phyloP scores from a whole-genome alignment of 2,797 vertebrate genomes.

The Syncerus caffer region DNA sequence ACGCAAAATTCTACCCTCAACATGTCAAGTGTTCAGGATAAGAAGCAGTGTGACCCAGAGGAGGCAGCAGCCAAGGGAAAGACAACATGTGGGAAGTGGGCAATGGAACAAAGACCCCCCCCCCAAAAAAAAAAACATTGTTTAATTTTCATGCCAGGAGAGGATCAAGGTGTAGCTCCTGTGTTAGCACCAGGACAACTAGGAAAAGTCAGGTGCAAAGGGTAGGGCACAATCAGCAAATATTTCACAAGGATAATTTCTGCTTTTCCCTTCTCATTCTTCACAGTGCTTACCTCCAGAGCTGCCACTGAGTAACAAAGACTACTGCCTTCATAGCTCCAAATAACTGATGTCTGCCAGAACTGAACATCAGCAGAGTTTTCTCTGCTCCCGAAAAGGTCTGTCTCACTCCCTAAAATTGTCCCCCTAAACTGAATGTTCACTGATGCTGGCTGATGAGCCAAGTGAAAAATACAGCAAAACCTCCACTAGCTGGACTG shows the following conservation, averaged over 20 bases:
- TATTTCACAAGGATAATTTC: constrained; percentile 66
- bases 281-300: constrained; percentile 66
- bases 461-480: constrained; percentile 66
- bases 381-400: constrained; percentile 51
- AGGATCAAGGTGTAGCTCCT: constrained; percentile 79
- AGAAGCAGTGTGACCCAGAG: constrained; percentile 83
- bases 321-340: constrained; percentile 67
- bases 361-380: constrained; percentile 48
- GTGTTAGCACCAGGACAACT: constrained; percentile 81
- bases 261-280: constrained; percentile 65
- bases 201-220: constrained; percentile 78
- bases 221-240: constrained; percentile 75
- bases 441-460: constrained; percentile 62
- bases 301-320: constrained; percentile 57
- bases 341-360: constrained; percentile 44
- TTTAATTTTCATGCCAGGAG: constrained; percentile 82
- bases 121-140: constrained; percentile 45
- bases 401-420: constrained; percentile 50
- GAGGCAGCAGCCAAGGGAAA: constrained; percentile 81
- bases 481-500: constrained; percentile 73
- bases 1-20: constrained; percentile 82
- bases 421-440: constrained; percentile 61
- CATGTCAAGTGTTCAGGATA: constrained; percentile 86
- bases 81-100: constrained; percentile 63
- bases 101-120: constrained; percentile 63